phyloP scores from a whole-genome alignment of 1,140 invertebrate species.

The Notospermus geniculatus region DNA sequence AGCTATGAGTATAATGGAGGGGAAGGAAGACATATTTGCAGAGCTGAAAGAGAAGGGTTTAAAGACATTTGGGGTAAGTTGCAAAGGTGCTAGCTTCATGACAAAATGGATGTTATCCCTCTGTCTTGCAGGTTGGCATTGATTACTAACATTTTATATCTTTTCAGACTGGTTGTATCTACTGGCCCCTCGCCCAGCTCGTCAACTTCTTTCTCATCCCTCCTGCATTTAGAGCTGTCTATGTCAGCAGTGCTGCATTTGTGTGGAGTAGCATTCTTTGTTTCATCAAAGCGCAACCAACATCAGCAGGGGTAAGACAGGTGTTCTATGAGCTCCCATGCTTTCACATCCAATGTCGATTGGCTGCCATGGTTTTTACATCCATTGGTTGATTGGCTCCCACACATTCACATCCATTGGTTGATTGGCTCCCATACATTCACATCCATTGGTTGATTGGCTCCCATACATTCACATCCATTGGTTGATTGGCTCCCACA shows the following conservation, averaged over 20 bases:
- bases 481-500: too few relatives aligned
- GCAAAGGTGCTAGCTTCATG: background rate
- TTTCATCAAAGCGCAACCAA: background rate
- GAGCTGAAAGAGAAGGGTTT: conserved; percentile 10
- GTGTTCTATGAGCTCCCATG: too few relatives aligned
- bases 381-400: too few relatives aligned
- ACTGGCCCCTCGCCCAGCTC: background rate
- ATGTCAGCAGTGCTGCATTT: conserved; percentile 2
- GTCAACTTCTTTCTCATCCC: conserved; percentile 12
- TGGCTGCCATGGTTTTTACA: too few relatives aligned
- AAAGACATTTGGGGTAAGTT: conserved; percentile 9
- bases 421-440: too few relatives aligned
- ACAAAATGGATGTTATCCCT: background rate
- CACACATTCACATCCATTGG: too few relatives aligned
- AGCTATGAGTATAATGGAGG: conserved; percentile 9
- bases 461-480: too few relatives aligned
- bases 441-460: too few relatives aligned
- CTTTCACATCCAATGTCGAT: too few relatives aligned
- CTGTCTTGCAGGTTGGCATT: background rate
- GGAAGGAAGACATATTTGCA: conserved; percentile 9
- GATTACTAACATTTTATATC: background rate
- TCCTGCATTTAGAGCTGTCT: background rate
- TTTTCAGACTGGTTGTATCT: conserved; percentile 8
- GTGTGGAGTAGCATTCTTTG: conserved; percentile 7
- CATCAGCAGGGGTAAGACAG: too few relatives aligned